Evolutionary conservation across 2,797 vertebrate genomes (phyloP), one percentile per base, ranked within the genome.

Genomic region (Champsocephalus gunnari): DNA sequence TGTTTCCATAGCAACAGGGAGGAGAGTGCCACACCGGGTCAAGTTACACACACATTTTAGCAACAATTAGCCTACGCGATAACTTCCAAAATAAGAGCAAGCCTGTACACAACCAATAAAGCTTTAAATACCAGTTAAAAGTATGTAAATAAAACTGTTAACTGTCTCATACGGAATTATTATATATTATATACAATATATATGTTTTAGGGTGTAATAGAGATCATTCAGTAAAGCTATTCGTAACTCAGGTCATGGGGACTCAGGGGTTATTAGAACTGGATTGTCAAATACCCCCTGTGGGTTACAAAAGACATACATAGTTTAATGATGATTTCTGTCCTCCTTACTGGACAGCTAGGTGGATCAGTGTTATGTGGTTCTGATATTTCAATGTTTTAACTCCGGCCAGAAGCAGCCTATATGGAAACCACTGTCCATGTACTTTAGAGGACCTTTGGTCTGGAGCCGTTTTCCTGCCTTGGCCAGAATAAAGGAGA

Each of bases 1-100:
- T 93, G 94, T 95, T 93, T 91, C 93, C 92, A 94, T 94, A 88
- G 94, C 93, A 91, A 92, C 91, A 92, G 76, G 83, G 85, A 89
- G 83, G 83, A 59, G 81, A 10, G 71, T 61, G 44, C 53, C 63
- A 62, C 65, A 58, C 24, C 32, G 45, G 0, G 49, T 80, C n/a
- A 72, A 68, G 65, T 51, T 66, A 38, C 13, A 11, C 4, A 9
- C 4, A 9, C 4, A 50, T 4, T 43, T 43, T 38, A 16, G 14
- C 2, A 0, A 19, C 0, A 57, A 41, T 54, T 73, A 5, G 28
- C 28, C 28, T 5, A 48, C 62, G 34, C 0, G 1, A 21, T 2
- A 0, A 13, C 9, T 13, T 56, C 62, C 5, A 53, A 34, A 78
- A 58, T 66, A 58, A 72, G 11, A 70, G 44, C 44, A 50, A 6